A percentile compares a stretch with the other conserved stretches of the same genome.
phyloP scores from a whole-genome alignment of 2,113 vertebrate species.

The Boleophthalmus pectinirostris region DNA sequence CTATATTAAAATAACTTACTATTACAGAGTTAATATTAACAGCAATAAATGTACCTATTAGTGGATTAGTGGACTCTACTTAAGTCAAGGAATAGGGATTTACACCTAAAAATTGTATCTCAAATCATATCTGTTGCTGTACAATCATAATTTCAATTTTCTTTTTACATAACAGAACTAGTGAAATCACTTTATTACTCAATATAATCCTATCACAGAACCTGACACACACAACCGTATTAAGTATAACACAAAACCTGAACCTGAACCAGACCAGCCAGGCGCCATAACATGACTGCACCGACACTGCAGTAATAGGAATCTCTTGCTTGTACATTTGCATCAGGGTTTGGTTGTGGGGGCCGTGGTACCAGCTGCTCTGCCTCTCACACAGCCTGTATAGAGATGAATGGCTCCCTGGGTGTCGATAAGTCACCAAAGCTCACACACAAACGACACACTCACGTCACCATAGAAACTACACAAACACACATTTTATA shows the following conservation, averaged over 20 bases:
- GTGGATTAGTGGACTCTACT: too few relatives aligned
- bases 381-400: slow-evolving; percentile 66
- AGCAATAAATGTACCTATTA: too few relatives aligned
- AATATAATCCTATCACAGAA: not conserved
- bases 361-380: slow-evolving; percentile 68
- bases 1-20: too few relatives aligned
- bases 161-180: too few relatives aligned
- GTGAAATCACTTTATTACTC: too few relatives aligned
- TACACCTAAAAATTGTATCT: too few relatives aligned
- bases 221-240: not conserved
- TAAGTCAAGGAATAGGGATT: too few relatives aligned
- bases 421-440: slow-evolving; percentile 69
- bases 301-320: slow-evolving; percentile 13
- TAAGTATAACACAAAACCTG: not conserved
- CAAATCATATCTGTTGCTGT: too few relatives aligned
- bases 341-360: slow-evolving; percentile 61
- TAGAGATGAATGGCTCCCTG: slow-evolving; percentile 65
- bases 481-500: slow-evolving; percentile 60
- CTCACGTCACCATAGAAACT: slow-evolving; percentile 73
- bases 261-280: not conserved
- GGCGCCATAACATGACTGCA: not conserved
- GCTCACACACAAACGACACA: slow-evolving; percentile 31
- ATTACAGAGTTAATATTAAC: too few relatives aligned
- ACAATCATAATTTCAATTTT: too few relatives aligned
- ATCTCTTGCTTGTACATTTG: slow-evolving; percentile 46